Evolutionary conservation across 2,797 vertebrate genomes (phyloP), one percentile per base, ranked within the genome.

Genomic region (Ctenopoma kingsleyae): DNA sequence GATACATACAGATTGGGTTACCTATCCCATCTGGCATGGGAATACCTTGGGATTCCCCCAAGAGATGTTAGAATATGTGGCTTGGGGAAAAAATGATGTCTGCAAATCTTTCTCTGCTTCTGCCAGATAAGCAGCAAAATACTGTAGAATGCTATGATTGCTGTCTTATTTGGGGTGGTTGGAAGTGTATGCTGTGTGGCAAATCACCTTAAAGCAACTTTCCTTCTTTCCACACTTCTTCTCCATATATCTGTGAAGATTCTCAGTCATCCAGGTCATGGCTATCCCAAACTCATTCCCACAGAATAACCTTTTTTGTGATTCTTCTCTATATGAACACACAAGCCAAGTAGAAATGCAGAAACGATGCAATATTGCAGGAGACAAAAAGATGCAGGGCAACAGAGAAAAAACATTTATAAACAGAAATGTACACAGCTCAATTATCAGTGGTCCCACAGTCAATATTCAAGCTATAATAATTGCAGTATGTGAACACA

Each of bases 41-140:
- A 64, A 60, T 52, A 69, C 50, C 25, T 72, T 7, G 6, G 66
- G 75, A 71, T 80, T 74, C n/a, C 63, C 59, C 53, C 67, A 44
- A 8, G 56, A 83, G 58, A 56, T 63, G 59, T 47, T 61, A 32
- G 50, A 60, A 56, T 41, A 68, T 54, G 41, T 53, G 51, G 43
- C 57, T 52, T 38, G 4, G 20, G 32, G 63, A 57, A 55, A 49
- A 58, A 43, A 35, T 13, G 13, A 36, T 40, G 47, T 38, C 30
- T 40, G 6, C 38, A 22, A 59, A 40, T 36, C 43, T 58, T 52
- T 32, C 70, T 43, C 43, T 72, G 58, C 44, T 5, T 48, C 49
- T 58, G 41, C 6, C 49, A 70, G 52, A 81, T 57, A 80, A 54
- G 30, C 52, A 78, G 55, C 30, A 70, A 78, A 66, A 69, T 27